Evolutionary conservation across 2,797 vertebrate species (phyloP), one percentile per base, ranked within the genome.

Genomic region (Parauchenoglanis punctatus): DNA sequence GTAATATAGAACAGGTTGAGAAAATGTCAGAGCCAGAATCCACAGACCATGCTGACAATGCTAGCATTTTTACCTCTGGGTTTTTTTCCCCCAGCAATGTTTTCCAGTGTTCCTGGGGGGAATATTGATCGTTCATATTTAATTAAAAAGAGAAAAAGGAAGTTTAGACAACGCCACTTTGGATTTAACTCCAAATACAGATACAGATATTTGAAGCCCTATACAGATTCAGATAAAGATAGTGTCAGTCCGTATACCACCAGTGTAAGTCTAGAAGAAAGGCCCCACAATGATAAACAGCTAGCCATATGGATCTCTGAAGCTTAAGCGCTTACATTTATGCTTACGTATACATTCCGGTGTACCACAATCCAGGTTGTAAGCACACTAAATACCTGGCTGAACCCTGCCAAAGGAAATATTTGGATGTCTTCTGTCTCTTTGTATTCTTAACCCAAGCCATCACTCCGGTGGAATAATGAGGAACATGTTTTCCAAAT

Each of bases 401-500:
- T 77, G 78, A 78, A 72, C 46, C 40, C 56, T 52, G 46, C 59
- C 81, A 78, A 72, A 59, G 65, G 56, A 89, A 87, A 85, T 85
- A 72, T 78, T 81, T 82, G 18, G 68, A 89, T 17, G 78, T 81
- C 58, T 63, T 58, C 78, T 46, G 78, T 81, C 58, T 44, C 78
- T 44, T 44, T 46, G 58, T 81, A 8, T 90, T 90, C 61, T 56
- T 89, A 75, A 59, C 78, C 75, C 2, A 75, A 87, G 83, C 84
- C 73, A 13, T 90, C 84, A 87, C 65, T 84, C 77, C 35, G 25
- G 40, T 25, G 52, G 59, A 85, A 59, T 87, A 89, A 89, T 72
- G 54, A 70, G 85, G 54, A 91, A 87, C 88, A 85, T 75, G 78
- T 63, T 63, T 63, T 44, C 78, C 23, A 46, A 59, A 63, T 81